Base-by-base conservation (phyloP, 2,797 vertebrate genomes). In the Anguilla marmorata region DNA sequence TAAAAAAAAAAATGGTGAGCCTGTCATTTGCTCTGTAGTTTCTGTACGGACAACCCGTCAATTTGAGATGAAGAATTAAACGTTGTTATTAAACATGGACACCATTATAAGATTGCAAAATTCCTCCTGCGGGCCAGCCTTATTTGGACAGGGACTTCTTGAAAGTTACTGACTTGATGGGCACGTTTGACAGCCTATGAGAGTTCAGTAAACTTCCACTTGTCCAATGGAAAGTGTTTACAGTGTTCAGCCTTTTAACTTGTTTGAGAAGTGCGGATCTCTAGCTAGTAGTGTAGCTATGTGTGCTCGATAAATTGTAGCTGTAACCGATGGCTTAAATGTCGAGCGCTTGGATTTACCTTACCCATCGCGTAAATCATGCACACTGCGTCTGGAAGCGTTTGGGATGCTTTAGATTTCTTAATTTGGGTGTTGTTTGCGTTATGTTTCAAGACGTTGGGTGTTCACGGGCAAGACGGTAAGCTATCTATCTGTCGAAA, bases 381-480 rank as follows among this genome's bases (percentile, higher is more conserved):
- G 96, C 90, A 84, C 3, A 48, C 52, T n/a, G 90, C 89, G 90
- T 76, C 90, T 69, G 87, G 87, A 92, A 87, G 91, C 84, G 58
- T 89, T 89, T 83, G 90, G 86, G 90, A 95, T 92, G 92, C 90
- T 88, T 79, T 93, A 87, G 94, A 91, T 88, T 87, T 92, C 89
- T 58, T 94, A 19, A 0, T 89, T 86, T 86, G 86, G 84, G 82
- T 95, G 27, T 96, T 94, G 92, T 89, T 95, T 85, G 87, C 91
- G 86, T 87, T 93, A 1, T 88, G 87, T 90, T 80, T 93, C 16
- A 91, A 89, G 87, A 90, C 87, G 0, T 54, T 90, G 9, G 85
- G 89, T 76, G 94, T 95, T 85, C 79, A 69, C 86, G 91, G 93
- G 60, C 96, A 96, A 88, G 92, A 95, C 82, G 96, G 96, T 97